These are phyloP conservation scores for Hecatera dysodea DNA, from an alignment of 2,888 invertebrate species.

Conservation along the genomic window DNA sequence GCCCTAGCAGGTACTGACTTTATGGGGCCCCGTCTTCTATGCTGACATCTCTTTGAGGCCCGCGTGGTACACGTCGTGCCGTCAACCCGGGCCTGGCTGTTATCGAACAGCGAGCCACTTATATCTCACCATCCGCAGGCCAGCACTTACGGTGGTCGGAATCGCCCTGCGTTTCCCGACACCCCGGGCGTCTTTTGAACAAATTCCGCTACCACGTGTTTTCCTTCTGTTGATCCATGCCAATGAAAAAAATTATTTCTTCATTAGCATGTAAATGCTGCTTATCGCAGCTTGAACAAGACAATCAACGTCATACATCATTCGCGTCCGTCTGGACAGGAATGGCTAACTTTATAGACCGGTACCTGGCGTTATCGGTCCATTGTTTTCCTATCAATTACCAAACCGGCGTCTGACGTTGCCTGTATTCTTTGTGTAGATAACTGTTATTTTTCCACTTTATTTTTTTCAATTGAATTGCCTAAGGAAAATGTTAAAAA, in stretches of 20 bases:
- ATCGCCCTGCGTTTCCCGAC: too few species aligned
- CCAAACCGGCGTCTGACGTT: slow-evolving; percentile 33
- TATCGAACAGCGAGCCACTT: too few species aligned
- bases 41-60: too few species aligned
- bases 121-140: too few species aligned
- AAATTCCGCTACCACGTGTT: too few species aligned
- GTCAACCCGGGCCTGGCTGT: too few species aligned
- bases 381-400: slow-evolving; percentile 75
- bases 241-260: background rate
- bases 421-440: slow-evolving; percentile 20
- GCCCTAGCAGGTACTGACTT: too few species aligned
- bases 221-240: background rate
- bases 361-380: slow-evolving; percentile 62
- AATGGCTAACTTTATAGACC: slow-evolving; percentile 17
- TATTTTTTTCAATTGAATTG: background rate
- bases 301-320: slow-evolving; percentile 31
- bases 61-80: too few species aligned
- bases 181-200: too few species aligned
- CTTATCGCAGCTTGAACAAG: background rate
- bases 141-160: too few species aligned
- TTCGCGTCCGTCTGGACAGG: background rate
- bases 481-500: too few species aligned
- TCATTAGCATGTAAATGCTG: background rate
- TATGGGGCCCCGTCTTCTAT: too few species aligned
- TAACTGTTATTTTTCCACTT: background rate